A percentile compares a stretch with the other conserved stretches of the same genome.
These are phyloP conservation scores for Geotrypetes seraphini DNA, from an alignment of 2,797 vertebrate genomes.

Conservation along the genomic window DNA sequence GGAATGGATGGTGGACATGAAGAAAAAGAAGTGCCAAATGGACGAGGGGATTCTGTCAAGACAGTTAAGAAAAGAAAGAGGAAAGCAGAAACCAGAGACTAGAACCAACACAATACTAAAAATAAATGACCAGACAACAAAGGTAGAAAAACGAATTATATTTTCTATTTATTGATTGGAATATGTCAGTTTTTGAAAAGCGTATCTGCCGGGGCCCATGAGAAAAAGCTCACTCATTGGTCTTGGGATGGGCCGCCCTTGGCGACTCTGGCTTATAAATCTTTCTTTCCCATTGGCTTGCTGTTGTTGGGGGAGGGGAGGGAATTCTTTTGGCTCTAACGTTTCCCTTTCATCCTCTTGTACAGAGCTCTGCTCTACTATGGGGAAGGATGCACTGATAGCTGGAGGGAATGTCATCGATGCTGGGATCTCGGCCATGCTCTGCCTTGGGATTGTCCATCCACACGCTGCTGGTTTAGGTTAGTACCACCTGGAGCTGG, in stretches of 20 bases:
- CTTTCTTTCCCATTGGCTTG: too few relatives aligned
- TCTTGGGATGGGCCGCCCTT: neutral
- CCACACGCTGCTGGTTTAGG: constrained; percentile 52
- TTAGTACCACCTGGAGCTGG: too few relatives aligned
- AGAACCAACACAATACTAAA: too few relatives aligned
- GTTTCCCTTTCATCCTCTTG: neutral
- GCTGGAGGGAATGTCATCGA: constrained; percentile 50
- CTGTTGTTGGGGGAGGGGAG: neutral
- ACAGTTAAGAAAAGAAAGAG: too few relatives aligned
- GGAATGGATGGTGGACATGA: neutral
- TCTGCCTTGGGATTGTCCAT: constrained; percentile 54
- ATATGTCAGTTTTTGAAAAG: neutral
- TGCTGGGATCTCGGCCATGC: constrained; percentile 42
- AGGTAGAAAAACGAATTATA: too few relatives aligned
- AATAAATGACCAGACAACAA: too few relatives aligned
- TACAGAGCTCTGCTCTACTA: constrained; percentile 39
- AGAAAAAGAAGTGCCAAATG: too few relatives aligned
- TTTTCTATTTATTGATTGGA: too few relatives aligned
- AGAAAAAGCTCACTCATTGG: neutral
- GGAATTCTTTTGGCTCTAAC: neutral
- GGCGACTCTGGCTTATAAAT: neutral
- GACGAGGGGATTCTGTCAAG: too few relatives aligned
- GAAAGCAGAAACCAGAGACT: too few relatives aligned
- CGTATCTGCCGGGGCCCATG: neutral
- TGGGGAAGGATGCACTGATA: constrained; percentile 37